Evolutionary conservation across 2,113 vertebrate genomes (phyloP), one percentile per base, ranked within the genome.

Genomic region (Plecturocebus donacophilus): DNA sequence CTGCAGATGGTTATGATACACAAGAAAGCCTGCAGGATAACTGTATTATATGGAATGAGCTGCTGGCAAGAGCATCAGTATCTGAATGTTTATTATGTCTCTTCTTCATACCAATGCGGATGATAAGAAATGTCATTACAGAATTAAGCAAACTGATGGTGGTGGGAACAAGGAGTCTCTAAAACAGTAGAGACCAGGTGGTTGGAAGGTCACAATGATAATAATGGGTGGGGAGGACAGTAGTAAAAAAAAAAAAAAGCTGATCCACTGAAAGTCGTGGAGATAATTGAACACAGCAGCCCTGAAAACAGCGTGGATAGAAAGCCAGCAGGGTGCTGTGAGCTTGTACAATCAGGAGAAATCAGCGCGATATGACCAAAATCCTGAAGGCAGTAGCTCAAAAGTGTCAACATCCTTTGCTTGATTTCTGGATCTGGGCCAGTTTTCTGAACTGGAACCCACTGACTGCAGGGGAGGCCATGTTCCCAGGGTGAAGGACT

Each of bases 1-100:
- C 23, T 40, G 47, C 47, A 40, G 47, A 27, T 4, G 6, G 17
- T 12, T 5, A 20, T 8, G 40, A 13, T 40, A 45, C 58, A 30
- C 9, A 19, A 7, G 12, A 20, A 45, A 38, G 47, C n/a, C 8
- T 19, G 3, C 3, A 58, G 8, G 23, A 68, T 0, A 12, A 13
- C 35, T 4, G 8, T 2, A 47, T 1, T 54, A 19, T 7, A 1
- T 42, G 17, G 9, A 96, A 32, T 25, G 47, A 13, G 30, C 6
- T 2, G 8, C 66, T 8, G 8, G 21, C 27, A 66, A 75, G 1
- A 30, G 47, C 9, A 27, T n/a, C 9, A 19, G 30, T 1, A 73
- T 9, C 47, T 61, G 27, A 27, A 6, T 81, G 5, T 30, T 30
- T 14, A 0, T 11, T 8, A 4, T 5, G 16, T 8, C 20, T 71